Percentiles rank a stretch among this genome's conserved stretches.
Evolutionary conservation across 2,113 vertebrate species (phyloP).

Genomic region (Hyaena hyaena): DNA sequence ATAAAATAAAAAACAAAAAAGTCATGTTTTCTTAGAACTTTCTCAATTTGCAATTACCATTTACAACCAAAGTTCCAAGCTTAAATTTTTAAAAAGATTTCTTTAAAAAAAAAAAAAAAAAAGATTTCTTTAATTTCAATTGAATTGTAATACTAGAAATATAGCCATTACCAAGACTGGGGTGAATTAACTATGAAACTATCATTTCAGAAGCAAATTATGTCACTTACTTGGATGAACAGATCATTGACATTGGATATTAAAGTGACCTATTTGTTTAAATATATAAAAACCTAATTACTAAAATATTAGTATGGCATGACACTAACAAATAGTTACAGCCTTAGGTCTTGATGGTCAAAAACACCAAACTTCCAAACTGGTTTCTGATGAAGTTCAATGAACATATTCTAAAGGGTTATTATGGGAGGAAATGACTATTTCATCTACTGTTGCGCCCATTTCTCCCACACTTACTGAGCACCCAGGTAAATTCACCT

Average conservation of each 20-base stretch:
- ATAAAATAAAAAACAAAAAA: neutral
- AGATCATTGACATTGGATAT: conserved; percentile 76
- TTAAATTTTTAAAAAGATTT: neutral
- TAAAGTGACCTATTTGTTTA: conserved; percentile 76
- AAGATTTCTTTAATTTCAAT: conserved; percentile 74
- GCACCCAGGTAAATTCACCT: neutral
- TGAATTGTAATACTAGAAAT: conserved; percentile 64
- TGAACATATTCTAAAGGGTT: neutral
- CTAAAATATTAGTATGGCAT: conserved; percentile 36
- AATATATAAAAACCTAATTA: conserved; percentile 69
- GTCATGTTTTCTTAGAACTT: neutral
- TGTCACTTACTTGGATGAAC: conserved; percentile 71
- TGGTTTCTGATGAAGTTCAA: conserved; percentile 10
- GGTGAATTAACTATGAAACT: conserved; percentile 76
- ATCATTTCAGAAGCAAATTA: conserved; percentile 78
- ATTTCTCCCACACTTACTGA: neutral
- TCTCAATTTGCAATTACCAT: neutral
- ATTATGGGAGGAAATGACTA: neutral
- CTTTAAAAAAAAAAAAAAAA: too few species aligned
- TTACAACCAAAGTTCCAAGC: conserved; percentile 49
- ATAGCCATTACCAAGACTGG: conserved; percentile 70
- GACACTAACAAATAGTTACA: conserved; percentile 8
- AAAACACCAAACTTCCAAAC: conserved; percentile 31
- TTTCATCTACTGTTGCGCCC: neutral
- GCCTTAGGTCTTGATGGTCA: conserved; percentile 1